These are phyloP conservation scores for Drosophila yooni DNA, from an alignment of 2,888 invertebrate species.

Conservation along the genomic window DNA sequence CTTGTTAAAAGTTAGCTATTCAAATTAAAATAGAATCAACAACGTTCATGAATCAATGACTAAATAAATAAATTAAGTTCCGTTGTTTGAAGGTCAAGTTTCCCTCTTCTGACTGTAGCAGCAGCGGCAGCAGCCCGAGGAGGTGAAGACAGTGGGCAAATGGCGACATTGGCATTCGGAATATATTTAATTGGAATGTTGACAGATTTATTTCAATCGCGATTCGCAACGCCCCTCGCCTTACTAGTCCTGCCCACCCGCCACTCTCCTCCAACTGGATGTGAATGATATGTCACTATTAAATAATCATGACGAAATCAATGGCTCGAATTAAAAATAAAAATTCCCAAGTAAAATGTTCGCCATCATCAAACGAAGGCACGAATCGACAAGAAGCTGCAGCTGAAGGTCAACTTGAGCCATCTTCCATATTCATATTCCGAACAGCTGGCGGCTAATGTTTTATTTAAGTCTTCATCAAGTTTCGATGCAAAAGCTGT, in stretches of 20 bases:
- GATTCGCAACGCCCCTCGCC: neutral
- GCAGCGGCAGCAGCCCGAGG: neutral
- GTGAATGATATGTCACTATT: neutral
- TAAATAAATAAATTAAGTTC: neutral
- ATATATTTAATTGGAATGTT: conserved; percentile 11
- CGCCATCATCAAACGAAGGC: neutral
- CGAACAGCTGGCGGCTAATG: neutral
- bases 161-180: neutral
- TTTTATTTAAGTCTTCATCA: neutral
- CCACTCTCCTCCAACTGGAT: neutral
- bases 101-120: neutral
- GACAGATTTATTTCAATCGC: conserved; percentile 1
- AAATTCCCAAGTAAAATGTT: neutral
- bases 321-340: neutral
- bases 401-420: neutral
- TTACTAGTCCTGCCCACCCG: neutral
- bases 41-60: conserved; percentile 1
- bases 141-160: neutral
- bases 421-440: neutral
- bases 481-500: neutral
- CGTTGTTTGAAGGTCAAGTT: neutral
- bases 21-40: conserved; percentile 7
- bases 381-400: neutral
- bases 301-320: neutral
- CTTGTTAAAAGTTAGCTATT: conserved; percentile 2